Percentiles rank a stretch among this genome's conserved stretches.
phyloP scores from a whole-genome alignment of 2,888 invertebrate species.

The Orthosia gracilis region DNA sequence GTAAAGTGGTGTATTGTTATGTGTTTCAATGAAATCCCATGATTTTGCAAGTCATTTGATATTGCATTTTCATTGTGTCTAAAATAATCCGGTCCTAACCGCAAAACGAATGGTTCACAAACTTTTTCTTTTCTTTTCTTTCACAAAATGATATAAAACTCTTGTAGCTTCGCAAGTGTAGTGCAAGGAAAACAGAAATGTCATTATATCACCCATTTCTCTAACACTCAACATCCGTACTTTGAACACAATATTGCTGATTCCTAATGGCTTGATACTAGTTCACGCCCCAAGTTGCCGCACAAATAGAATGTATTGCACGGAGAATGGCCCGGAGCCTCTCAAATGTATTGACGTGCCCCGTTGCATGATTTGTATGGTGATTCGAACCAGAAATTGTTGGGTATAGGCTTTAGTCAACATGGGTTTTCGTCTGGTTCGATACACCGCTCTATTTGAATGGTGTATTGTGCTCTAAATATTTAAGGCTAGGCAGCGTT shows the following conservation, averaged over 20 bases:
- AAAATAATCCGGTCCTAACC: too few relatives aligned
- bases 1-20: too few relatives aligned
- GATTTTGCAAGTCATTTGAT: too few relatives aligned
- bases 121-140: too few relatives aligned
- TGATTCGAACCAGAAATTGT: conserved; percentile 53
- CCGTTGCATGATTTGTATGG: conserved; percentile 58
- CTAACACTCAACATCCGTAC: not conserved
- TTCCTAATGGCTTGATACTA: conserved; percentile 8
- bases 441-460: conserved; percentile 10
- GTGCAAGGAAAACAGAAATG: too few relatives aligned
- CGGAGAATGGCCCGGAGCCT: conserved; percentile 34
- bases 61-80: too few relatives aligned
- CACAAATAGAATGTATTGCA: conserved; percentile 44
- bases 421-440: conserved; percentile 5
- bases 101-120: too few relatives aligned
- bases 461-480: not conserved
- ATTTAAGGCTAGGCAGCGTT: not conserved
- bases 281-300: conserved; percentile 32
- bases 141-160: too few relatives aligned
- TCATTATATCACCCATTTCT: not conserved
- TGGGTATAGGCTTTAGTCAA: conserved; percentile 26
- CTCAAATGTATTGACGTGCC: conserved; percentile 59
- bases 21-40: too few relatives aligned
- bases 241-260: not conserved
- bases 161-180: too few relatives aligned